Conservation (phyloP, 92 coral and sea anemone species). For the Porites cylindrica region DNA sequence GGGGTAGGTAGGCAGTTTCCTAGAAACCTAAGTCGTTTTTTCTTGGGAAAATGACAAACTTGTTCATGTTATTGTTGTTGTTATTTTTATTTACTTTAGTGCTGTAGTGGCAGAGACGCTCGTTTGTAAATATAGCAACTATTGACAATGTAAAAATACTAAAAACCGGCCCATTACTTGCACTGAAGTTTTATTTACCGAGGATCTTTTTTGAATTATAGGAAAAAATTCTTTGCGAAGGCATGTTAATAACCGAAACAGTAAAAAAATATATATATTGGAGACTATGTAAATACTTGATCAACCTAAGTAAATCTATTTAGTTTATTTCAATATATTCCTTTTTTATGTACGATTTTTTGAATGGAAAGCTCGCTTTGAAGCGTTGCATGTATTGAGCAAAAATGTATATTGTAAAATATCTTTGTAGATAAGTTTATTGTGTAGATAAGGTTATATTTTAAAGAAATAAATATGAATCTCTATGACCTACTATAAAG, state of each 20-base stretch:
- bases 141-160: no score
- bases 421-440: slow-evolving; percentile 31
- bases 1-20: no score
- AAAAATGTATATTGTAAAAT: slow-evolving; percentile 42
- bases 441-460: slow-evolving; percentile 32
- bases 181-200: background rate
- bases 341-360: slow-evolving; percentile 19
- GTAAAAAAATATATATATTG: slow-evolving; percentile 3
- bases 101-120: no score
- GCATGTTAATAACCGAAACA: slow-evolving; percentile 8
- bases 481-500: slow-evolving; percentile 1
- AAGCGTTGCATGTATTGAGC: slow-evolving; percentile 3
- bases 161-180: background rate
- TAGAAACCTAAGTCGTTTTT: no score
- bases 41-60: no score
- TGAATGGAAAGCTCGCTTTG: slow-evolving; percentile 9
- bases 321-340: background rate
- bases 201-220: background rate
- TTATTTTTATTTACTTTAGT: no score
- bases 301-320: background rate
- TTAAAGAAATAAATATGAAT: slow-evolving; percentile 21
- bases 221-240: background rate
- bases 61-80: no score
- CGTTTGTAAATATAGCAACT: no score
- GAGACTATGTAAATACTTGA: slow-evolving; percentile 20